Conservation (phyloP, 2,797 vertebrate species). For the Sardinella longiceps region DNA sequence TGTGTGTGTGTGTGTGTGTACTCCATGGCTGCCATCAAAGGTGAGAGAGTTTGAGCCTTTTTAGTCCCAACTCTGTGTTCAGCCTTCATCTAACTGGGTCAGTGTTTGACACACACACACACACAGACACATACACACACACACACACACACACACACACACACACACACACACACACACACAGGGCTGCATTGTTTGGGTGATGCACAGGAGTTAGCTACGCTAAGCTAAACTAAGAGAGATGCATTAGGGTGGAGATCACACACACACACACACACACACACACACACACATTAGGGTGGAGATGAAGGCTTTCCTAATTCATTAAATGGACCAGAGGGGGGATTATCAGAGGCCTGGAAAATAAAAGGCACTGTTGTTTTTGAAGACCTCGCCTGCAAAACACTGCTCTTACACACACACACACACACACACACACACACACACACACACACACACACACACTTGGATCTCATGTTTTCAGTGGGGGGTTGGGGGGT, state of each 20-base stretch:
- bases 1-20: too few species aligned
- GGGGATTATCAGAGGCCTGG: slow-evolving; percentile 16
- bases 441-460: too few species aligned
- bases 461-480: neutral
- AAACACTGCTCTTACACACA: too few species aligned
- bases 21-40: neutral
- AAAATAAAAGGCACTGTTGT: neutral
- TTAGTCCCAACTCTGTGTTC: neutral
- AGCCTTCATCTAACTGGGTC: neutral
- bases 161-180: too few species aligned
- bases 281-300: too few species aligned
- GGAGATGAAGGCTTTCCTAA: slow-evolving; percentile 2
- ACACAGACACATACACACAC: too few species aligned
- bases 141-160: too few species aligned
- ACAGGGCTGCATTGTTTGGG: neutral
- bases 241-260: neutral
- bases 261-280: too few species aligned
- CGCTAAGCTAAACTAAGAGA: too few species aligned
- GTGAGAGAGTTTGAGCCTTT: neutral
- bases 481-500: neutral
- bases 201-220: neutral
- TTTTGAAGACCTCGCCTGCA: too few species aligned
- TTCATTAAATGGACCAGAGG: slow-evolving; percentile 4
- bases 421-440: too few species aligned
- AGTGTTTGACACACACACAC: neutral